These are phyloP conservation scores for Erethizon dorsatum DNA, from an alignment of 2,797 vertebrate species.

Conservation along the genomic window DNA sequence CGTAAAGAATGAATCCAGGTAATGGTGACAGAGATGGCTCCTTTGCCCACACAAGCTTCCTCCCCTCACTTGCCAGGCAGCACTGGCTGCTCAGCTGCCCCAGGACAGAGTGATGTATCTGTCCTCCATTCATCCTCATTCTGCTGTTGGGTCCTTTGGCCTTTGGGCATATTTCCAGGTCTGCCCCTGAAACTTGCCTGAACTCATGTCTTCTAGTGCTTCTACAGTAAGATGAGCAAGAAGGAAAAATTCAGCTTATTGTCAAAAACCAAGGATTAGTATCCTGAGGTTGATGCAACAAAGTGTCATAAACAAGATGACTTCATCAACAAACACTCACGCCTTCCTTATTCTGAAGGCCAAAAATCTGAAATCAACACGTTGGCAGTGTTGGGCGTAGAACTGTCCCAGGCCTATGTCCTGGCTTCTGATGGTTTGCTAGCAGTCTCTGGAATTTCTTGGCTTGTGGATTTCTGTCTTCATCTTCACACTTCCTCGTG, in stretches of 20 bases:
- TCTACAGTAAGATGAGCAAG: not conserved
- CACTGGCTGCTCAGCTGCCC: fast-evolving
- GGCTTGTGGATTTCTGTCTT: not conserved
- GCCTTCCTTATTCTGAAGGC: not conserved
- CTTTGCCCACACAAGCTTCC: too few relatives aligned
- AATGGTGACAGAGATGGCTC: fast-evolving
- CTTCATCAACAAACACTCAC: not conserved
- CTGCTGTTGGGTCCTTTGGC: fast-evolving
- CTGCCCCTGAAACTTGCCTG: not conserved
- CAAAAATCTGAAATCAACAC: not conserved
- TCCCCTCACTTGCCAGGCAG: not conserved
- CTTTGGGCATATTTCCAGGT: not conserved
- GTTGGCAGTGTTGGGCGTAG: not conserved
- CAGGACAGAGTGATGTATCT: fast-evolving
- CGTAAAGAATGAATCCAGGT: not conserved
- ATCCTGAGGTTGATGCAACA: not conserved
- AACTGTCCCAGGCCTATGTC: not conserved
- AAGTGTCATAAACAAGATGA: not conserved
- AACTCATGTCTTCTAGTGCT: not conserved
- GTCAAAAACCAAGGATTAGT: not conserved
- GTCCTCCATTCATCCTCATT: fast-evolving
- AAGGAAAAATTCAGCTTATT: not conserved
- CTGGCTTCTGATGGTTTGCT: not conserved
- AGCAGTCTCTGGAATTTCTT: not conserved
- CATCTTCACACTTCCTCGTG: fast-evolving